Evolutionary conservation across 2,797 vertebrate genomes (phyloP).

Genomic region (Acanthurus leucopareius): DNA sequence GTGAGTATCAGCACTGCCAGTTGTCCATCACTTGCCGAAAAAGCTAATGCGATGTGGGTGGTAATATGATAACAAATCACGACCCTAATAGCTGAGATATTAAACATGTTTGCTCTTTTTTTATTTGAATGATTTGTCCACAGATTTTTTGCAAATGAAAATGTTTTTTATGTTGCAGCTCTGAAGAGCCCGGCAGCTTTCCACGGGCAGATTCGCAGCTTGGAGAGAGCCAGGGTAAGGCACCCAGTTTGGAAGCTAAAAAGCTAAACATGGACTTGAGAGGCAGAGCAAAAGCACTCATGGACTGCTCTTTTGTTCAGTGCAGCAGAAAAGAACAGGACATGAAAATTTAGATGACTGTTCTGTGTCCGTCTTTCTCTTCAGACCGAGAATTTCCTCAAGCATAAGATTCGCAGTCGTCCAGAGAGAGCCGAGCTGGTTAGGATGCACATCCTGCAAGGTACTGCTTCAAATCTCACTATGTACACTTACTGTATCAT

Average conservation of each 20-base stretch:
- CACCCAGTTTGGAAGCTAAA: conserved; percentile 6
- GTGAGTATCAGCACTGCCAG: conserved; percentile 86
- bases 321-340: not conserved
- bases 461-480: conserved; percentile 73
- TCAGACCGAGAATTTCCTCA: conserved; percentile 98
- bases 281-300: not conserved
- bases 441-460: conserved; percentile 99
- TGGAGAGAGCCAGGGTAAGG: conserved; percentile 97
- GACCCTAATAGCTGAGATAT: conserved; percentile 3
- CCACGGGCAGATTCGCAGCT: conserved; percentile 98
- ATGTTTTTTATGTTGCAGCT: conserved; percentile 83
- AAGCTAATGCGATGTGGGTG: conserved; percentile 18
- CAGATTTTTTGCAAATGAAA: conserved; percentile 24
- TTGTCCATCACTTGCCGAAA: conserved; percentile 11
- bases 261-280: not conserved
- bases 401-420: conserved; percentile 98
- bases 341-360: not conserved
- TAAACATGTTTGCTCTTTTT: conserved; percentile 32
- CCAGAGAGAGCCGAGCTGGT: conserved; percentile 97
- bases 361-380: conserved; percentile 3
- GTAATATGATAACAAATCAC: conserved; percentile 22
- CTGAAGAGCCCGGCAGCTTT: conserved; percentile 99
- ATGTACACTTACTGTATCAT: not conserved
- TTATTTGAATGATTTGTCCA: not conserved
- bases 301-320: not conserved